A percentile compares a stretch with the other conserved stretches of the same genome.
These are phyloP conservation scores for Heterotis niloticus DNA, from an alignment of 2,113 vertebrate genomes.

Conservation along the genomic window DNA sequence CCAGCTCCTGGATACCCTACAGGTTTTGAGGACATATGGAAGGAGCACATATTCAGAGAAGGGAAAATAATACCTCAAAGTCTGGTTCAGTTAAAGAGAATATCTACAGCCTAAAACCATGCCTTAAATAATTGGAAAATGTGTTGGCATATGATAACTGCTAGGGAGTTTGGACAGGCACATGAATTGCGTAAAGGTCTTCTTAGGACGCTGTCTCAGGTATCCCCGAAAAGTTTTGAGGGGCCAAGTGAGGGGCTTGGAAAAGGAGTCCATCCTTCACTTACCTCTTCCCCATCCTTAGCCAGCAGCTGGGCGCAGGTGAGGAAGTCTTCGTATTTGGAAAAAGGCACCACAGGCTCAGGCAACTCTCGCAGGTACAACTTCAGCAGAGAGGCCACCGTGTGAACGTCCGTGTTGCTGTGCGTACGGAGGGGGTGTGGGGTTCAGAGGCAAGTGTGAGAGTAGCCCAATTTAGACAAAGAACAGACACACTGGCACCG, in stretches of 20 bases:
- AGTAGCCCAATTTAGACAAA: neutral
- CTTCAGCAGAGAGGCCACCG: constrained; percentile 92
- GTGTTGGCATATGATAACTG: too few species aligned
- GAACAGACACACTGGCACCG: neutral
- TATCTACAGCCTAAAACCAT: too few species aligned
- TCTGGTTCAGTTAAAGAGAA: too few species aligned
- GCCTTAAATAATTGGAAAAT: too few species aligned
- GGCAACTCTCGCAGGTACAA: constrained; percentile 91
- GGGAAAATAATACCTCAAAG: too few species aligned
- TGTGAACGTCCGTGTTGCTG: constrained; percentile 94
- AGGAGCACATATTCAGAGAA: neutral
- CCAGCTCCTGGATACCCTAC: constrained; percentile 86
- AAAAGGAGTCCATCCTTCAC: constrained; percentile 36
- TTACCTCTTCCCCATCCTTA: constrained; percentile 89
- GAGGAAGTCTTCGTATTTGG: constrained; percentile 91
- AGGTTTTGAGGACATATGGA: neutral
- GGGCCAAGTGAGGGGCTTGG: too few species aligned
- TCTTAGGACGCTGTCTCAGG: neutral
- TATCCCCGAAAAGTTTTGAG: neutral
- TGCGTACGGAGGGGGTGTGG: neutral
- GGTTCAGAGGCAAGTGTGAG: neutral
- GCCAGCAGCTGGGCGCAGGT: constrained; percentile 87
- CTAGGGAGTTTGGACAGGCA: too few species aligned
- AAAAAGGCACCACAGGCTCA: constrained; percentile 90
- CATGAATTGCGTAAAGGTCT: too few species aligned